These are phyloP conservation scores for Acanthiza pusilla DNA, from an alignment of 2,797 vertebrate genomes.

Conservation along the genomic window DNA sequence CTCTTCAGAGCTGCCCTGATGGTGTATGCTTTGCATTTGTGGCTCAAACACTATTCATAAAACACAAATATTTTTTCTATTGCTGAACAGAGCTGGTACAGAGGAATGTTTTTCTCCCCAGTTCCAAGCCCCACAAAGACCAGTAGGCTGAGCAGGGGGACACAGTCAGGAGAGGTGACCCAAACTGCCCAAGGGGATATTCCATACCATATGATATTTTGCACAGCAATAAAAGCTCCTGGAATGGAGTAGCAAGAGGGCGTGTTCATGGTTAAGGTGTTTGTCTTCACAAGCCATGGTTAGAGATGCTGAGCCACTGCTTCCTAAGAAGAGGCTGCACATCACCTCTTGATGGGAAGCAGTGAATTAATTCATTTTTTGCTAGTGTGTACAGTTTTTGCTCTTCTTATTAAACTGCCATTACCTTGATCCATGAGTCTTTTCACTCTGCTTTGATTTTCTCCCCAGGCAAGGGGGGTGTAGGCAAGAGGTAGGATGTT, in stretches of 20 bases:
- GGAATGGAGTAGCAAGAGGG: neutral
- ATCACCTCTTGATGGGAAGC: neutral
- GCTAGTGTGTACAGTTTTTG: neutral
- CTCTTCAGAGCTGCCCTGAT: neutral
- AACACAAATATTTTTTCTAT: neutral
- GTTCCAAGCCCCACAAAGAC: neutral
- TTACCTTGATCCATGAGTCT: neutral
- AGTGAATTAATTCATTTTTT: neutral
- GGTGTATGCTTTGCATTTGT: neutral
- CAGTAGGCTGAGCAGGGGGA: neutral
- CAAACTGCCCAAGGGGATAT: neutral
- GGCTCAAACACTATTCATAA: neutral
- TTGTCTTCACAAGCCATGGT: neutral
- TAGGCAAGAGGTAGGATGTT: neutral
- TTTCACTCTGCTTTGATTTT: neutral
- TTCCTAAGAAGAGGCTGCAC: neutral
- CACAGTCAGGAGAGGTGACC: neutral
- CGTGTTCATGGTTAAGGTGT: neutral
- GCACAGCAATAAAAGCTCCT: neutral
- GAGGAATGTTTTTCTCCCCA: neutral
- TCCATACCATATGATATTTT: neutral
- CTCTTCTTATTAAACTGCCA: neutral
- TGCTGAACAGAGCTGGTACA: neutral
- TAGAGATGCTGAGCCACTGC: neutral
- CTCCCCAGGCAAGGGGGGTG: neutral